These are phyloP conservation scores for Lamprotornis superbus DNA, from an alignment of 2,113 vertebrate genomes.

Conservation along the genomic window DNA sequence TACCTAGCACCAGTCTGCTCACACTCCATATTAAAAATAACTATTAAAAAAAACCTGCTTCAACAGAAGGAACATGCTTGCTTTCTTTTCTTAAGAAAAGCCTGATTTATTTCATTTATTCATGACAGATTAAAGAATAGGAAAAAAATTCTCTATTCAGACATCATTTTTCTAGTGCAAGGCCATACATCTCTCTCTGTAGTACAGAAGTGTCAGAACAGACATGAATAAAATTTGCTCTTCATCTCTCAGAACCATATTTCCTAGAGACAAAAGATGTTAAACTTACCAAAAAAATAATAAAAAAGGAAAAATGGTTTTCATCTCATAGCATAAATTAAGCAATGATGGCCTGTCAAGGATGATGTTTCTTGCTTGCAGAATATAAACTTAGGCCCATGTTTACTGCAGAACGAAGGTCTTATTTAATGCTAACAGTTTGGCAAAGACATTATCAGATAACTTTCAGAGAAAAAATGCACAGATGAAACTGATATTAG, in stretches of 20 bases:
- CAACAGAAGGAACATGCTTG: neutral
- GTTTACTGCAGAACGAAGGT: neutral
- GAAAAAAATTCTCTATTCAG: neutral
- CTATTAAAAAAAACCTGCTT: neutral
- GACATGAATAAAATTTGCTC: conserved; percentile 26
- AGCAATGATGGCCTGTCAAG: neutral
- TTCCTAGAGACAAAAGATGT: neutral
- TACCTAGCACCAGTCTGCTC: neutral
- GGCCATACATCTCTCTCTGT: neutral
- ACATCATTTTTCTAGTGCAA: neutral
- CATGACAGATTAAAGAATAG: neutral
- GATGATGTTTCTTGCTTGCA: neutral
- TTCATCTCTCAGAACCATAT: neutral
- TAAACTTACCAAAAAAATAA: neutral
- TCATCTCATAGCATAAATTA: conserved; percentile 11
- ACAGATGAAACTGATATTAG: neutral
- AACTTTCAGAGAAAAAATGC: neutral
- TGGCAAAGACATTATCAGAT: neutral
- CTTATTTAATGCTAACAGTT: neutral
- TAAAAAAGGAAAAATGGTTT: neutral
- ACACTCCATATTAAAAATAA: neutral
- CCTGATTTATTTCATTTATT: neutral
- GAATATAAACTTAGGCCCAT: neutral
- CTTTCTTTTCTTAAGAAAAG: neutral
- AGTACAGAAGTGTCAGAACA: neutral